phyloP scores from a whole-genome alignment of 2,797 vertebrate genomes.

The Hydrocynus forskahlii region DNA sequence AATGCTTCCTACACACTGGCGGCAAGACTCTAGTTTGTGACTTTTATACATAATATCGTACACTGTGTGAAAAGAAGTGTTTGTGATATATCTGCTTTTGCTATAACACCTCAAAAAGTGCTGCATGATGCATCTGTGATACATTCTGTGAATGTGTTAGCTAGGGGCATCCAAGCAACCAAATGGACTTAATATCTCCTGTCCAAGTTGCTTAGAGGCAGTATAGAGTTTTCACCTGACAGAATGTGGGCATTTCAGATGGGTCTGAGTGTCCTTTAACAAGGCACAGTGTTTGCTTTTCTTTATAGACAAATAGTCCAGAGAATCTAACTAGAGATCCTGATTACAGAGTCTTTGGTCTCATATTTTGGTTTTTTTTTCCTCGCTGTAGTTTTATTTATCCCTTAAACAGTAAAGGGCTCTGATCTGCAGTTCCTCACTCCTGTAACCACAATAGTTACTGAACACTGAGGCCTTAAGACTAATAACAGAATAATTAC shows the following conservation, averaged over 20 bases:
- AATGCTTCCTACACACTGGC: not conserved
- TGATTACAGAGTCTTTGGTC: too few species aligned
- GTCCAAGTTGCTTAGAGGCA: not conserved
- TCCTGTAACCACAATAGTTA: too few species aligned
- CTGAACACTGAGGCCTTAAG: too few species aligned
- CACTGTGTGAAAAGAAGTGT: slow-evolving; percentile 9
- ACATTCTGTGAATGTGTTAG: slow-evolving; percentile 10
- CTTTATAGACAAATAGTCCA: not conserved
- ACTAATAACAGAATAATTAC: too few species aligned
- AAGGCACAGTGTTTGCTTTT: not conserved
- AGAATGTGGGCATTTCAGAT: not conserved
- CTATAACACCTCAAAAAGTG: slow-evolving; percentile 1
- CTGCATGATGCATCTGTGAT: slow-evolving; percentile 7
- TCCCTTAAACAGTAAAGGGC: too few species aligned
- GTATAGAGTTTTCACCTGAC: not conserved
- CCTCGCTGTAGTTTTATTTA: too few species aligned
- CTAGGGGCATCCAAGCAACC: not conserved
- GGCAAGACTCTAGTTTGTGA: not conserved
- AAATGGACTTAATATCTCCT: not conserved
- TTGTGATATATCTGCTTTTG: slow-evolving; percentile 13
- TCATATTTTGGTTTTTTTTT: too few species aligned
- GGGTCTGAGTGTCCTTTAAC: too few species aligned
- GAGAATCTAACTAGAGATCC: not conserved
- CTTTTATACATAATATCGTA: not conserved
- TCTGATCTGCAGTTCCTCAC: too few species aligned